Evolutionary conservation across 2,888 invertebrate genomes (phyloP).

Genomic region (Rhodophaea formosa): DNA sequence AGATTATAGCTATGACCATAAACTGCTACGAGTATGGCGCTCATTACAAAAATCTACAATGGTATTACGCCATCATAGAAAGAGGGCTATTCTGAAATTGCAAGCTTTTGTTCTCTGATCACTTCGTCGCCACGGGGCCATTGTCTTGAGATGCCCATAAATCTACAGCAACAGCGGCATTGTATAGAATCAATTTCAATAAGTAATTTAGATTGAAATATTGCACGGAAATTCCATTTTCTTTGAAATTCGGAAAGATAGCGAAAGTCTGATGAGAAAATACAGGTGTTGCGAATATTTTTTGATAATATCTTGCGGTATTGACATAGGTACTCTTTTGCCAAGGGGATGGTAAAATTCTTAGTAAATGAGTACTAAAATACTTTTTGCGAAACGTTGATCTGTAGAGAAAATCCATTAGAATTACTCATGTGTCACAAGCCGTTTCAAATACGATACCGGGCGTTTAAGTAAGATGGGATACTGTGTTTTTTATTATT

Average conservation of each 20-base stretch:
- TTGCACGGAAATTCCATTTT: conserved; percentile 8
- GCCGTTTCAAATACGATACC: too few relatives aligned
- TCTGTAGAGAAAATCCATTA: too few relatives aligned
- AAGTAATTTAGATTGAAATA: conserved; percentile 24
- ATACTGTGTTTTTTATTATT: too few relatives aligned
- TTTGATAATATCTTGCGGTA: not conserved
- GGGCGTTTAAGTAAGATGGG: too few relatives aligned
- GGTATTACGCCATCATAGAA: conserved; percentile 30
- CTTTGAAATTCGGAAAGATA: not conserved
- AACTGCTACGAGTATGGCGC: not conserved
- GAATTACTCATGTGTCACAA: too few relatives aligned
- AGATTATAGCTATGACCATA: too few relatives aligned
- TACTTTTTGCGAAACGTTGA: too few relatives aligned
- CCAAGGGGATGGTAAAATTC: too few relatives aligned
- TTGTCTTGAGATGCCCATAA: conserved; percentile 43
- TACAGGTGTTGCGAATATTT: not conserved
- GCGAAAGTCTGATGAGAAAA: not conserved
- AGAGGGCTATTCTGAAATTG: conserved; percentile 44
- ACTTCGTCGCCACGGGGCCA: conserved; percentile 39
- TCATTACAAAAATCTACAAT: not conserved
- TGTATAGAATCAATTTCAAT: conserved; percentile 28
- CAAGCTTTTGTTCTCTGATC: conserved; percentile 52
- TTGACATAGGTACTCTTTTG: too few relatives aligned
- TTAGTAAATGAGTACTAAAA: too few relatives aligned
- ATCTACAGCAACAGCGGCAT: conserved; percentile 32